A percentile compares a stretch with the other conserved stretches of the same genome.
phyloP scores from a whole-genome alignment of 2,113 vertebrate species.

The Amia ocellicauda region DNA sequence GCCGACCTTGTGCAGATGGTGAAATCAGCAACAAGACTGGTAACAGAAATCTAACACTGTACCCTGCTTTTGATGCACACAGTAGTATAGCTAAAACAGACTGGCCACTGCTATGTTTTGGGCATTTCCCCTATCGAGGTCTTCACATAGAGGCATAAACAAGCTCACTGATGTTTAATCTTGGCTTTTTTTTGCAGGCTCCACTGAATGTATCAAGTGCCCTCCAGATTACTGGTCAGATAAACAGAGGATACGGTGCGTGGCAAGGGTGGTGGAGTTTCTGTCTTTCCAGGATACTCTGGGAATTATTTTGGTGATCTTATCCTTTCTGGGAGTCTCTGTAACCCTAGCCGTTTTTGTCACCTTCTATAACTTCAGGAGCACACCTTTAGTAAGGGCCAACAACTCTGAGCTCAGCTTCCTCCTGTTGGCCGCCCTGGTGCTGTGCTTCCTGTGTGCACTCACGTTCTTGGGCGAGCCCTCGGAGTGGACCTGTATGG shows the following conservation, averaged over 20 bases:
- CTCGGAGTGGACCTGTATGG: slow-evolving; percentile 53
- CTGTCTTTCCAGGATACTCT: slow-evolving; percentile 61
- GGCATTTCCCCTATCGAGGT: too few species aligned
- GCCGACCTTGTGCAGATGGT: slow-evolving; percentile 63
- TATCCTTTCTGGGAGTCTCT: slow-evolving; percentile 53
- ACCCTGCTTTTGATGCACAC: too few species aligned
- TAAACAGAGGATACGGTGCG: slow-evolving; percentile 47
- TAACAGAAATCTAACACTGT: slow-evolving; percentile 17
- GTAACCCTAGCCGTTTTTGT: slow-evolving; percentile 41
- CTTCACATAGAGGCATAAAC: too few species aligned
- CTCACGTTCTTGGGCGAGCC: slow-evolving; percentile 60
- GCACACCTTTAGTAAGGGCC: slow-evolving; percentile 62
- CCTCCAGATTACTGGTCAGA: slow-evolving; percentile 61
- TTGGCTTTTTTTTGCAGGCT: slow-evolving; percentile 40
- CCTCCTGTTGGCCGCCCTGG: slow-evolving; percentile 59
- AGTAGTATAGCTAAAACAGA: too few species aligned
- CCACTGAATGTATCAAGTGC: slow-evolving; percentile 59
- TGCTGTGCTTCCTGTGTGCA: slow-evolving; percentile 65
- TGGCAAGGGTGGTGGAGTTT: slow-evolving; percentile 59
- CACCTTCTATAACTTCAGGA: slow-evolving; percentile 53
- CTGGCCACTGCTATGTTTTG: too few species aligned
- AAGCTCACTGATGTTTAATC: too few species aligned
- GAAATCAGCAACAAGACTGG: slow-evolving; percentile 62
- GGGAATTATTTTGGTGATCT: slow-evolving; percentile 53
- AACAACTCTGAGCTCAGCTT: slow-evolving; percentile 72